Evolutionary conservation across 2,888 invertebrate genomes (phyloP), one percentile per base, ranked within the genome.

Genomic region (Tetrapedia diversipes): DNA sequence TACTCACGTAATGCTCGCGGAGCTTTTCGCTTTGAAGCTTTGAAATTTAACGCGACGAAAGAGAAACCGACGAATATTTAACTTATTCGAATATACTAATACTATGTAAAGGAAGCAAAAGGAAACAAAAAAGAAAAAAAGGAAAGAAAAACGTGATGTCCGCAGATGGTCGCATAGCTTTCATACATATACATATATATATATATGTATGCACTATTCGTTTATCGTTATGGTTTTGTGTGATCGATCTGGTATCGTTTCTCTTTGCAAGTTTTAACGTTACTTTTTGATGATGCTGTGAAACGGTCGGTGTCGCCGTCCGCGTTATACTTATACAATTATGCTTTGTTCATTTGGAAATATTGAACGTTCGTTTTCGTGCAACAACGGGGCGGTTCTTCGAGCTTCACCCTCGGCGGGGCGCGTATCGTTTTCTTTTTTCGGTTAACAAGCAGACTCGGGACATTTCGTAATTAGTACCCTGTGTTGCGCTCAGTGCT

Each of bases 21-120:
- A 82, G 80, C 82, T 81, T 84, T 80, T 84, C 86, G 86, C 86
- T 86, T 85, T 68, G 43, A 80, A 70, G 82, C 82, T 81, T 77
- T 66, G 61, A 24, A 77, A 69, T 66, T 73, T 72, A 64, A 70
- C 64, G 64, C 80, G 80, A 80, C 45, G n/a, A 67, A 43, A 47
- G 41, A 37, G 51, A 51, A 45, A 37, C 19, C 54, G 63, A 51
- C 39, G 66, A 41, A 67, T 71, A 66, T 63, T 65, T 78, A 79
- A 76, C 79, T 77, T 75, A 70, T 74, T 80, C 78, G 74, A 78
- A n/a, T n/a, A n/a, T n/a, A n/a, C n/a, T n/a, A n/a, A 53, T 56
- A 41, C 65, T 65, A 61, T 47, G 1, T 51, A 64, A 49, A 37
- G 6, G 14, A 45, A 4, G 8, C 14, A 16, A 41, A 14, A 29